Evolutionary conservation across 2,888 invertebrate species (phyloP), one percentile per base, ranked within the genome.

Genomic region (Camptogramma bilineatum): DNA sequence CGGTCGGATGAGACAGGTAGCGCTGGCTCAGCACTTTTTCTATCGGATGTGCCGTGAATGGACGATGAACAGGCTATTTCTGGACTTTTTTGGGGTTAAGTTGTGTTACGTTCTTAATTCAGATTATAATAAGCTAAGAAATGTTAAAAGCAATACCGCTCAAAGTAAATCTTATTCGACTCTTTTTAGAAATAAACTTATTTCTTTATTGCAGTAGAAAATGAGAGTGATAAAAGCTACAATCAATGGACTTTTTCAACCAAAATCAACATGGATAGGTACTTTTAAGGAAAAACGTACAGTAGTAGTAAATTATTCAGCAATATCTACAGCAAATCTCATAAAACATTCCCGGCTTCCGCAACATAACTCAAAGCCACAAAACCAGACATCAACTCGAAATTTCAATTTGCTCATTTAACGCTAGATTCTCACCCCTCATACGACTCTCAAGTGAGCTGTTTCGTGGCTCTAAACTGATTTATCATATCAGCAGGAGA

Each of bases 401-500:
- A 80, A 82, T 86, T 85, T 87, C 87, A 89, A 89, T 90, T 86
- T 84, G 83, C 85, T 88, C 84, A 86, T 89, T 90, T 87, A 85
- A 84, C 85, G 83, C 79, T 82, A 83, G 83, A 87, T 86, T 72
- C 68, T 47, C 89, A 84, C 87, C 88, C 87, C 85, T 83, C 80
- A 65, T 68, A 80, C 74, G 79, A 77, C 76, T 79, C 84, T 82
- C 88, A 77, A 91, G 88, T 89, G 90, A 90, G 91, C 86, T 85
- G 87, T 90, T 90, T 81, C 82, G 83, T 76, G 78, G 81, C 81
- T 86, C 81, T 86, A 88, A 90, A 90, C 91, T 92, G 92, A 93
- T 93, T 92, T 92, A 92, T 92, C 92, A 92, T 91, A 92, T 91
- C 91, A 86, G 82, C 82, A 67, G 73, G 80, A 55, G 80, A 60